Conservation (phyloP, 2,113 vertebrate species). For the Pipa parva region DNA sequence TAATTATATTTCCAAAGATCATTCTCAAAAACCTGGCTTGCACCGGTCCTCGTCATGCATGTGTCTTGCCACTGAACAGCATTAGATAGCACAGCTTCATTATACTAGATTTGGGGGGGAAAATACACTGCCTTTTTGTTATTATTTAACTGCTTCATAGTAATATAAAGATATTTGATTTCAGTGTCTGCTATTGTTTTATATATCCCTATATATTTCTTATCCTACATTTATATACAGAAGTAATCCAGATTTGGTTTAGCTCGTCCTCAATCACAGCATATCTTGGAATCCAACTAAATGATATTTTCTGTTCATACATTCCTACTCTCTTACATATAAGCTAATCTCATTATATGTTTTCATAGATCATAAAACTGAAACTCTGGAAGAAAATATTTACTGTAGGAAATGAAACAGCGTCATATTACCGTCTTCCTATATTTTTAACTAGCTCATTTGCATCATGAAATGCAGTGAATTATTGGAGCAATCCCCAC, state of each 20-base stretch:
- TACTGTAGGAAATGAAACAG: no score
- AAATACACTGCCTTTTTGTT: constrained; percentile 42
- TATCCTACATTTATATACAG: constrained; percentile 20
- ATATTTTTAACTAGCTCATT: no score
- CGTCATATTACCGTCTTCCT: no score
- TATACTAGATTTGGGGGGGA: constrained; percentile 34
- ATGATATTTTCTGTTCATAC: constrained; percentile 33
- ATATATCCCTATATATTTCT: constrained; percentile 18
- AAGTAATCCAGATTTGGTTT: constrained; percentile 34
- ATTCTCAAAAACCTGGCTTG: constrained; percentile 30
- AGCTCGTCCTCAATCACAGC: constrained; percentile 29
- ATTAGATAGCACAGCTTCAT: constrained; percentile 40
- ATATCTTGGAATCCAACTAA: constrained; percentile 42
- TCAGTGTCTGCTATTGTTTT: constrained; percentile 14
- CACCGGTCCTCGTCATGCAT: constrained; percentile 15
- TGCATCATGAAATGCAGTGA: no score
- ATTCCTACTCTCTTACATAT: constrained; percentile 23
- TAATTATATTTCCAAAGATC: constrained; percentile 42
- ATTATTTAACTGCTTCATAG: constrained; percentile 17
- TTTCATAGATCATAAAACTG: not conserved
- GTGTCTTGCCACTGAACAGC: constrained; percentile 41
- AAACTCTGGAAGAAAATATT: constrained; percentile 25
- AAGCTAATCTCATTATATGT: constrained; percentile 9
- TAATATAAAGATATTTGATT: constrained; percentile 16
- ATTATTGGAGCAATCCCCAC: no score